Percentiles rank a stretch among this genome's conserved stretches.
Evolutionary conservation across 92 coral and sea anemone species (phyloP).

Genomic region (Meandrina meandrites): DNA sequence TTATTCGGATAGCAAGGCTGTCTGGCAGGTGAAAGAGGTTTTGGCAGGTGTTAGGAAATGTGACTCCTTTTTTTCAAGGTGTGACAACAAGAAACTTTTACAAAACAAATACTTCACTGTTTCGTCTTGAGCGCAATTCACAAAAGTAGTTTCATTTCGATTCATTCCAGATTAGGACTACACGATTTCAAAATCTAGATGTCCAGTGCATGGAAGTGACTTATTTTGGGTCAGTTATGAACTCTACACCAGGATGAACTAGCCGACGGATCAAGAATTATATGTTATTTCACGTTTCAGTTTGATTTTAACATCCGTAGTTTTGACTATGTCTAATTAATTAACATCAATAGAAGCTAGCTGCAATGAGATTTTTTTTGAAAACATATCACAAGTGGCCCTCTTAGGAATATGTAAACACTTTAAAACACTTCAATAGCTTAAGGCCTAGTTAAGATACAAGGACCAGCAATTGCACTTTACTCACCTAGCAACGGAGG

Average conservation of each 20-base stretch:
- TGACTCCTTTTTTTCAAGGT: background rate
- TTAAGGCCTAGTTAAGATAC: background rate
- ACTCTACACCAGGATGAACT: background rate
- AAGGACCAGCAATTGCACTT: background rate
- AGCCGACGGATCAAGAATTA: background rate
- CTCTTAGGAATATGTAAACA: background rate
- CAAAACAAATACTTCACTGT: background rate
- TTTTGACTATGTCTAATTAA: background rate
- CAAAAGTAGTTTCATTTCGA: background rate
- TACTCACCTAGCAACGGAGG: conserved; percentile 2
- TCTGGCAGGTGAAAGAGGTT: background rate
- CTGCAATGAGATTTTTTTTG: background rate
- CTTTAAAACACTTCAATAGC: background rate
- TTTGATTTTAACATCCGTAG: background rate
- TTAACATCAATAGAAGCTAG: background rate
- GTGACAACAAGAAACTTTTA: background rate
- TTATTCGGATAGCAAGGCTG: background rate
- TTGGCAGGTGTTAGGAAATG: conserved; percentile 3
- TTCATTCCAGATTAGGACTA: background rate
- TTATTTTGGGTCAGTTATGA: background rate
- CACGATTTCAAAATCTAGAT: background rate
- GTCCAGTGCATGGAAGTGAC: background rate
- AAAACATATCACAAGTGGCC: too few relatives aligned
- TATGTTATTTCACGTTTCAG: background rate
- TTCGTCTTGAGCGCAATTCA: background rate